Base-by-base conservation (phyloP, 2,888 invertebrate genomes). In the Calameuta idolon region DNA sequence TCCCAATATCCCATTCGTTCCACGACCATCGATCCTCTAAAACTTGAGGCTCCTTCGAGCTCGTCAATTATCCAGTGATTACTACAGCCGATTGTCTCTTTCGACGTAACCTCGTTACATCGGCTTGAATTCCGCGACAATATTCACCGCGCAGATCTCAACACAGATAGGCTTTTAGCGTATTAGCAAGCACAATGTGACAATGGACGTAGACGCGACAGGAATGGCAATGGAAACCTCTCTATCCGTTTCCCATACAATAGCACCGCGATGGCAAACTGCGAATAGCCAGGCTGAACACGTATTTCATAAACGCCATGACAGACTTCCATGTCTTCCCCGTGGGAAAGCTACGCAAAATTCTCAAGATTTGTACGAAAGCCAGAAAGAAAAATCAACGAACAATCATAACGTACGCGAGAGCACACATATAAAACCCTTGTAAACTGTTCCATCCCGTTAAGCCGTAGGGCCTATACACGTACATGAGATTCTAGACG, bases 101-200 rank as follows among this genome's bases (percentile, higher is more conserved):
- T 87, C 87, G 87, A 84, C 85, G 87, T 89, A 89, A 90, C 88
- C 87, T 89, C 87, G 89, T 90, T 90, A 90, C 86, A 85, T 83
- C 87, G 86, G 87, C 87, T 90, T 85, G 87, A 88, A 89, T 88
- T 87, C 88, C 86, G 85, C 87, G 86, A 87, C 87, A 87, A 89
- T 89, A 90, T 89, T 90, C 89, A 81, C 86, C 85, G 85, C 84
- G 86, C 88, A 89, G 89, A 89, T 90, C 88, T 89, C 90, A 89
- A 91, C 90, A 91, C 86, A 91, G 90, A 91, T 91, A 91, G 90
- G 91, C 91, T 91, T 91, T 91, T 91, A 91, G 88, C 91, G 90
- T 90, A 91, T 91, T 91, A 91, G 90, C 89, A 88, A 86, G 88
- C 89, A 88, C 89, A 90, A 89, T 89, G 90, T 89, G 89, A 90